phyloP scores from a whole-genome alignment of 2,888 invertebrate species.

The Diplazon laetatorius region DNA sequence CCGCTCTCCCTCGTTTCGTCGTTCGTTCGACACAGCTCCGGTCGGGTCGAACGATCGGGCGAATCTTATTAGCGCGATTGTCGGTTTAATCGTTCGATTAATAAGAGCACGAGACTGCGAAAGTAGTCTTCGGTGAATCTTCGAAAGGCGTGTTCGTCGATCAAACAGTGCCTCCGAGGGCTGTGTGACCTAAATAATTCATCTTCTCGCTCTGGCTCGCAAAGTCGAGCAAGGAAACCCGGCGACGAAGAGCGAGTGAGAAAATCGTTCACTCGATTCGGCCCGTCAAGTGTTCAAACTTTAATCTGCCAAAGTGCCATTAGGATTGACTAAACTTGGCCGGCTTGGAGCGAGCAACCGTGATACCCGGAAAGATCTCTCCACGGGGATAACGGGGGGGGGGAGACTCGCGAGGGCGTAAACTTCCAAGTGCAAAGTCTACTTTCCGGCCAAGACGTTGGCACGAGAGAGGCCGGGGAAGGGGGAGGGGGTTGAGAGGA shows the following conservation, averaged over 20 bases:
- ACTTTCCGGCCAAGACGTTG: constrained; percentile 65
- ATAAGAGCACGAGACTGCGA: constrained; percentile 36
- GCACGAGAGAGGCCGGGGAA: too few species aligned
- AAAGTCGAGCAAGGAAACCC: too few species aligned
- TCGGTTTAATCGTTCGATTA: constrained; percentile 57
- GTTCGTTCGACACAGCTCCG: too few species aligned
- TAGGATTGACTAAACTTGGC: constrained; percentile 77
- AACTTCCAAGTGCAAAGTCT: constrained; percentile 80
- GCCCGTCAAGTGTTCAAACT: constrained; percentile 75
- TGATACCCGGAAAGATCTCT: constrained; percentile 27
- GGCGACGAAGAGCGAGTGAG: constrained; percentile 15
- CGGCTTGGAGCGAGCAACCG: constrained; percentile 23
- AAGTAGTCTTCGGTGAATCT: constrained; percentile 19
- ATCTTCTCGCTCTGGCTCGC: constrained; percentile 39
- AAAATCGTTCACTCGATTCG: constrained; percentile 49
- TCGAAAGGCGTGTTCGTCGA: constrained; percentile 15
- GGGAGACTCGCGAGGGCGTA: constrained; percentile 67
- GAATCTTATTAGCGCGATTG: constrained; percentile 55
- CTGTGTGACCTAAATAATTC: constrained; percentile 26
- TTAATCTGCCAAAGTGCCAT: constrained; percentile 77
- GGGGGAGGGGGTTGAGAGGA: too few species aligned
- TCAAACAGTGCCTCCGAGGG: not conserved
- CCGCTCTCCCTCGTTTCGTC: constrained; percentile 12
- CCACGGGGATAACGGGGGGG: constrained; percentile 47
- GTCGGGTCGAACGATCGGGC: constrained; percentile 42